phyloP scores from a whole-genome alignment of 2,113 vertebrate genomes.

The Marmota monax region DNA sequence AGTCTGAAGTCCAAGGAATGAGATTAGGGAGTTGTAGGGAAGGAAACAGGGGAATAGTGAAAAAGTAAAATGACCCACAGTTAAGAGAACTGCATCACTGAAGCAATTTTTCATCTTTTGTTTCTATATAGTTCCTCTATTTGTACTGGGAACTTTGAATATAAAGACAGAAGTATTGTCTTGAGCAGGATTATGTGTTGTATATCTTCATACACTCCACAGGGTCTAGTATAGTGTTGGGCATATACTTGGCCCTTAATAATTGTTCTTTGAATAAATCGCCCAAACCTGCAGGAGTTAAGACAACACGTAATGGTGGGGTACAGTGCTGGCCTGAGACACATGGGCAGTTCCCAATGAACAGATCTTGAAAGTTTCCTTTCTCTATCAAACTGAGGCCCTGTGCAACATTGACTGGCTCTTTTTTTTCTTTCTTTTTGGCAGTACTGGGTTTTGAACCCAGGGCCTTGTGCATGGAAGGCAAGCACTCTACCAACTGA shows the following conservation, averaged over 20 bases:
- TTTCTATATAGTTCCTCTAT: neutral
- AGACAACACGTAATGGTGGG: neutral
- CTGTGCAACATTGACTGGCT: neutral
- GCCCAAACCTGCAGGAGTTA: neutral
- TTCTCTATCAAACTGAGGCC: neutral
- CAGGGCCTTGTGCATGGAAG: too few relatives aligned
- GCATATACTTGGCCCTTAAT: neutral
- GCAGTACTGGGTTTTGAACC: too few relatives aligned
- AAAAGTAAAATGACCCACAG: neutral
- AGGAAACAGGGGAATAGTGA: neutral
- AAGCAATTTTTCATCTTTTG: slow-evolving; percentile 14
- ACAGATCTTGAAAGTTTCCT: neutral
- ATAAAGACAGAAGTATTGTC: neutral
- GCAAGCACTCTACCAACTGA: too few relatives aligned
- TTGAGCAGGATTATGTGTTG: slow-evolving; percentile 26
- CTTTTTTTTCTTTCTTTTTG: too few relatives aligned
- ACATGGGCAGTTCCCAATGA: neutral
- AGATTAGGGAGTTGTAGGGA: neutral
- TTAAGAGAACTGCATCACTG: neutral
- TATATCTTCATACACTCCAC: neutral
- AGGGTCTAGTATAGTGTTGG: neutral
- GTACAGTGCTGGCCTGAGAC: neutral
- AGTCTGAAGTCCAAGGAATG: slow-evolving; percentile 28
- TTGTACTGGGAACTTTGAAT: neutral
- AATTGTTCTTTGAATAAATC: neutral